Conservation (phyloP, 2,797 vertebrate species). For the Syndactyla subalaris region DNA sequence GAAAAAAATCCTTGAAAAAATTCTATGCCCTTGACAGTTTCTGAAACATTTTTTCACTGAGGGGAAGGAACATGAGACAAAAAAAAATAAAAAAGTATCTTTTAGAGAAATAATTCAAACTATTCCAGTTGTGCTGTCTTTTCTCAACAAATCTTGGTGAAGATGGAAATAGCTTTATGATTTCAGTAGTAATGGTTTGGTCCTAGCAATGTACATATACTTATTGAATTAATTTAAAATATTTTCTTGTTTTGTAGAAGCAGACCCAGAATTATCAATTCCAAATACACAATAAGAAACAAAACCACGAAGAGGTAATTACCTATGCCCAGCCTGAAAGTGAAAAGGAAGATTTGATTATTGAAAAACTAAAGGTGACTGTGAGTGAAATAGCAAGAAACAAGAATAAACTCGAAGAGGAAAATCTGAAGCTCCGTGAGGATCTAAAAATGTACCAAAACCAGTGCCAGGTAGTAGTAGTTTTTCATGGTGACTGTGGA, state of each 20-base stretch:
- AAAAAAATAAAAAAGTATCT: background rate
- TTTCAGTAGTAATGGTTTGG: background rate
- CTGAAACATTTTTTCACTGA: background rate
- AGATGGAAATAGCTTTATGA: background rate
- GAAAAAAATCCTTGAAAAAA: background rate
- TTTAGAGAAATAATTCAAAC: background rate
- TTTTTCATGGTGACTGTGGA: background rate
- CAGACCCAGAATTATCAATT: constrained; percentile 72
- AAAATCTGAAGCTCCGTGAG: constrained; percentile 76
- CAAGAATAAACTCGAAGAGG: constrained; percentile 75
- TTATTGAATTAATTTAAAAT: background rate
- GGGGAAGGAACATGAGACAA: background rate
- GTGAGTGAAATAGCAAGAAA: constrained; percentile 76
- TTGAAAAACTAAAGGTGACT: constrained; percentile 74
- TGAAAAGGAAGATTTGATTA: constrained; percentile 61
- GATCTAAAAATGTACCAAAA: constrained; percentile 76
- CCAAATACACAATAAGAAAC: constrained; percentile 58
- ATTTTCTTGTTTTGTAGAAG: constrained; percentile 66
- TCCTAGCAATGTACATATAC: background rate
- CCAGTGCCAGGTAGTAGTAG: constrained; percentile 74
- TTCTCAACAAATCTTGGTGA: background rate
- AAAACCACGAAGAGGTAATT: constrained; percentile 28
- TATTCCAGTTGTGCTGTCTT: background rate
- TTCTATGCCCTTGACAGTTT: background rate
- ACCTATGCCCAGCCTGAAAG: constrained; percentile 17